Evolutionary conservation across 2,888 invertebrate genomes (phyloP).

Genomic region (Neoascia interrupta): DNA sequence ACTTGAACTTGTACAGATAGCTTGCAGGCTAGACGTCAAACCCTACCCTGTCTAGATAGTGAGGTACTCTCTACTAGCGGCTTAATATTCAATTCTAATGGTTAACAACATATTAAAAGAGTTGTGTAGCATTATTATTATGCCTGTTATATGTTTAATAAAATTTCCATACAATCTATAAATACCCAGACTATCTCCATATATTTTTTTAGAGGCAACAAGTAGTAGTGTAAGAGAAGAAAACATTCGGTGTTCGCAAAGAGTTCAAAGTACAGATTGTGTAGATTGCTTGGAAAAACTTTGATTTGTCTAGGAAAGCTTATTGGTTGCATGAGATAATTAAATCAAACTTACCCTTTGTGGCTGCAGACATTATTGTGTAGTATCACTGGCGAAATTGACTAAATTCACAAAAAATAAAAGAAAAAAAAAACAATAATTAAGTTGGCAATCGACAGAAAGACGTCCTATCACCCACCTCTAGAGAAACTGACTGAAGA

Average conservation of each 20-base stretch:
- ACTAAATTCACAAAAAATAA: slow-evolving; percentile 20
- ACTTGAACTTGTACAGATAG: slow-evolving; percentile 5
- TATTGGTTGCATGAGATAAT: neutral
- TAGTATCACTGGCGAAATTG: slow-evolving; percentile 16
- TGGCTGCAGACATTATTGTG: slow-evolving; percentile 75
- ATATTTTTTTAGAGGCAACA: slow-evolving; percentile 21
- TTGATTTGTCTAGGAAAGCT: no score
- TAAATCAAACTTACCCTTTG: slow-evolving; percentile 73
- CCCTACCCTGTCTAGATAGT: neutral
- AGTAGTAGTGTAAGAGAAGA: slow-evolving; percentile 24
- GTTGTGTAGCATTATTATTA: no score
- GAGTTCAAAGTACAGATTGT: slow-evolving; percentile 71
- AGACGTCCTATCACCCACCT: slow-evolving; percentile 14
- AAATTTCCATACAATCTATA: no score
- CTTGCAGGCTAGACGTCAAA: neutral
- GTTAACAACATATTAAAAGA: no score
- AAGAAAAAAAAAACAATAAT: neutral
- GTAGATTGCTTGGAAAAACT: no score
- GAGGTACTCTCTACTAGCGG: no score
- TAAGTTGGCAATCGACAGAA: neutral
- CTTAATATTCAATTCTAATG: no score
- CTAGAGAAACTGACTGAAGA: slow-evolving; percentile 28
- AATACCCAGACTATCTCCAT: neutral
- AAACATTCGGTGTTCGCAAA: no score
- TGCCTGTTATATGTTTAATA: no score